phyloP scores from a whole-genome alignment of 2,113 vertebrate species.

The Nansenia antarctica region DNA sequence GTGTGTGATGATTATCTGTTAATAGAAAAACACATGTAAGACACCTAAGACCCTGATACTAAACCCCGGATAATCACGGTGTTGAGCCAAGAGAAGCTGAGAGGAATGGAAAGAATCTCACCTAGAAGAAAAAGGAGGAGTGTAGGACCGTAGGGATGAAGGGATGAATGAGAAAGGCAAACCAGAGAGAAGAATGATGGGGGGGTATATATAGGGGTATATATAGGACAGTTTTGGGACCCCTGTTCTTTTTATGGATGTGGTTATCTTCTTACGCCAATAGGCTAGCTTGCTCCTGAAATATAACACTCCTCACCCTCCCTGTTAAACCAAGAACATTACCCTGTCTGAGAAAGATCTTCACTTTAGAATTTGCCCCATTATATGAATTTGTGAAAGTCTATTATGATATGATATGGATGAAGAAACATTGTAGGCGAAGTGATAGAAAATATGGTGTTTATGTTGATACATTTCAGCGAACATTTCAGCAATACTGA shows the following conservation, averaged over 20 bases:
- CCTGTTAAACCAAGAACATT: not conserved
- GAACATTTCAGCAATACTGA: too few species aligned
- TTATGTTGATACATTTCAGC: too few species aligned
- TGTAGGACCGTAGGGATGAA: not conserved
- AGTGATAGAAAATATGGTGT: too few species aligned
- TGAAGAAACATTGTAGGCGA: too few species aligned
- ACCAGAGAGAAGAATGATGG: slow-evolving; percentile 8
- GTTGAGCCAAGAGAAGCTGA: not conserved
- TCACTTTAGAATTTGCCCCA: not conserved
- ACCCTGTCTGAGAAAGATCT: not conserved
- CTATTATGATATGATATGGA: too few species aligned
- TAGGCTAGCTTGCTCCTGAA: slow-evolving; percentile 8
- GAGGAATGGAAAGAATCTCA: slow-evolving; percentile 29
- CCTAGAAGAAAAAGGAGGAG: slow-evolving; percentile 24
- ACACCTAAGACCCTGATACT: not conserved
- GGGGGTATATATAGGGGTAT: slow-evolving; percentile 40
- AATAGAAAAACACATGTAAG: not conserved
- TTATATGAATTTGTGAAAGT: too few species aligned
- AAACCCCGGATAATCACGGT: not conserved
- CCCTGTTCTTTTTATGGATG: slow-evolving; percentile 32
- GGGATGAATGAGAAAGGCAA: slow-evolving; percentile 7
- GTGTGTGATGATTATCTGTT: slow-evolving; percentile 4
- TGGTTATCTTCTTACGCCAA: slow-evolving; percentile 22
- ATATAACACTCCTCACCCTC: too few species aligned
- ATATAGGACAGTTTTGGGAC: slow-evolving; percentile 25